phyloP scores from a whole-genome alignment of 2,888 invertebrate species.

The Melanotus villosus region DNA sequence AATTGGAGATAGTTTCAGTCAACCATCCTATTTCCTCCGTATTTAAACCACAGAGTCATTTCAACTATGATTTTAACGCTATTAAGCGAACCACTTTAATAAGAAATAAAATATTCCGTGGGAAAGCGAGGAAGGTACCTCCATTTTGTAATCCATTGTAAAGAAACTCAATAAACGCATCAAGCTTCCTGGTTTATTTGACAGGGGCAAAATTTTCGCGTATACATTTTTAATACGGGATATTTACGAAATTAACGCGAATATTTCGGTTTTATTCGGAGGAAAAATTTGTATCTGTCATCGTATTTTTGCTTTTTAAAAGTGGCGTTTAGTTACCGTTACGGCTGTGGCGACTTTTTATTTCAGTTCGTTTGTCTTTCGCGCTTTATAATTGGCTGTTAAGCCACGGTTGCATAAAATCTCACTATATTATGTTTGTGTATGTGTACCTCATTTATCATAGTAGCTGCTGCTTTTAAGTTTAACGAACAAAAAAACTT shows the following conservation, averaged over 20 bases:
- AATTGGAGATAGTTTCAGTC: too few species aligned
- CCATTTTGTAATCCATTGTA: constrained; percentile 11
- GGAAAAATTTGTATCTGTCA: not conserved
- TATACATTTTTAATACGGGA: not conserved
- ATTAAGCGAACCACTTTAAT: constrained; percentile 17
- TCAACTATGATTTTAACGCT: constrained; percentile 7
- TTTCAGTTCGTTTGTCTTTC: not conserved
- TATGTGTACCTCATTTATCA: not conserved
- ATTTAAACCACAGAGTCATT: constrained; percentile 19
- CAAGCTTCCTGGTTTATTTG: not conserved
- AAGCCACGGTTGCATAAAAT: not conserved
- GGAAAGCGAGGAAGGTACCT: not conserved
- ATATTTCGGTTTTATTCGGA: not conserved
- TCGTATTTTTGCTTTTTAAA: not conserved
- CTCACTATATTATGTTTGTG: not conserved
- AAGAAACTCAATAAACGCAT: constrained; percentile 3
- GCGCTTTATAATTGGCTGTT: constrained; percentile 5
- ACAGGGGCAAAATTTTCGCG: not conserved
- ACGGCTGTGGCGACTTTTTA: not conserved
- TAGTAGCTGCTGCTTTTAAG: not conserved
- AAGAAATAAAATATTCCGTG: constrained; percentile 23
- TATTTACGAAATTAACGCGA: not conserved
- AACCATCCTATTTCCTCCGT: too few species aligned
- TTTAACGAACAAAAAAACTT: not conserved
- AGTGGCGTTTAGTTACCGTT: not conserved